Evolutionary conservation across 2,113 vertebrate species (phyloP).

Genomic region (Rhea pennata): DNA sequence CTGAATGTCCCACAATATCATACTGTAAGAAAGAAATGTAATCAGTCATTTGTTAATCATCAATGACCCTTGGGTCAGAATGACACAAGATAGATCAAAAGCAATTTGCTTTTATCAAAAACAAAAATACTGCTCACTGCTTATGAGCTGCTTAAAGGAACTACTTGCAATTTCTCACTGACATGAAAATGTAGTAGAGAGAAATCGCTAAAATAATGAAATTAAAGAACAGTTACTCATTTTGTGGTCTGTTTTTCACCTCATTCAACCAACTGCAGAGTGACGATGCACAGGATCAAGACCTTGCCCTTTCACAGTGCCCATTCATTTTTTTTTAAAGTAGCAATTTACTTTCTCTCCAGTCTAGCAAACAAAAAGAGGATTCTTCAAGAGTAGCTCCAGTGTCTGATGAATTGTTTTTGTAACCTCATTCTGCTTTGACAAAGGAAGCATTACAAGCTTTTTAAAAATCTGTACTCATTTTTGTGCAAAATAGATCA

Average conservation of each 20-base stretch:
- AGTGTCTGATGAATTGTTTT: neutral
- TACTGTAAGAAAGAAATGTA: constrained; percentile 81
- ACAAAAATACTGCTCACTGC: neutral
- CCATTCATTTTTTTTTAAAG: neutral
- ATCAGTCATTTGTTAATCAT: constrained; percentile 19
- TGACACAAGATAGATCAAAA: neutral
- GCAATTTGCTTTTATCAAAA: neutral
- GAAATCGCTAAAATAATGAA: neutral
- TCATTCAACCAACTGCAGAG: neutral
- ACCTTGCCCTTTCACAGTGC: constrained; percentile 7
- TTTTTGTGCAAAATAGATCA: constrained; percentile 25
- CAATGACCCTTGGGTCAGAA: neutral
- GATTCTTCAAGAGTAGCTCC: constrained; percentile 28
- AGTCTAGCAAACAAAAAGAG: constrained; percentile 32
- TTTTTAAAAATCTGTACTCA: neutral
- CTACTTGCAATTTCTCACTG: neutral
- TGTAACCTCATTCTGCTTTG: constrained; percentile 27
- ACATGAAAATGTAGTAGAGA: neutral
- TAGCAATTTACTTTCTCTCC: neutral
- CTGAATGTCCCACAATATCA: constrained; percentile 92
- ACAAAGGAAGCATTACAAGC: neutral
- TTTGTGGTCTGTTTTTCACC: neutral
- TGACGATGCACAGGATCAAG: neutral
- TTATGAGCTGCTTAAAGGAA: neutral
- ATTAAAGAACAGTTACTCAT: constrained; percentile 7